These are phyloP conservation scores for Trichogramma pretiosum DNA, from an alignment of 1,140 invertebrate genomes.

Conservation along the genomic window DNA sequence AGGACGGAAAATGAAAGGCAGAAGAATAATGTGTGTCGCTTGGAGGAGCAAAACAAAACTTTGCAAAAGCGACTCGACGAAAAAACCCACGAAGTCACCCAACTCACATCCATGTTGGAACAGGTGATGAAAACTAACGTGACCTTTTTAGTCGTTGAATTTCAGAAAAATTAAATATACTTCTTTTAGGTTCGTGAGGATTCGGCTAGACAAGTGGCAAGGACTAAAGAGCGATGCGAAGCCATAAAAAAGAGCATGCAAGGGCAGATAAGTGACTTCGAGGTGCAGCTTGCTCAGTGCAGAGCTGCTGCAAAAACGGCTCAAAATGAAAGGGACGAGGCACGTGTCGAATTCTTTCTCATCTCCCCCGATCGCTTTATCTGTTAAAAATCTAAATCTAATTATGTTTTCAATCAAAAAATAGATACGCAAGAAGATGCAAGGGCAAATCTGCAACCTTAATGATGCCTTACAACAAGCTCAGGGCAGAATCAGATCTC, in stretches of 20 bases:
- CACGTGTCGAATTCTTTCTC: no score
- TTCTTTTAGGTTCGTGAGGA: slow-evolving; percentile 52
- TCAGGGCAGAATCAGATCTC: slow-evolving; percentile 52
- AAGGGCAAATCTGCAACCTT: slow-evolving; percentile 56
- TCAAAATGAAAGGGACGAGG: slow-evolving; percentile 59
- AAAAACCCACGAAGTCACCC: slow-evolving; percentile 45
- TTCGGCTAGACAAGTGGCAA: slow-evolving; percentile 58
- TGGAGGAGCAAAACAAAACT: slow-evolving; percentile 32
- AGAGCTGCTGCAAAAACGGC: slow-evolving; percentile 53
- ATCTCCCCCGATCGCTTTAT: not conserved
- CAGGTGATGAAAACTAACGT: slow-evolving; percentile 27
- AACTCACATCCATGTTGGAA: slow-evolving; percentile 58
- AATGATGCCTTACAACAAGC: slow-evolving; percentile 61
- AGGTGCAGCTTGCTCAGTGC: slow-evolving; percentile 54
- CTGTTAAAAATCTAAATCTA: slow-evolving; percentile 13
- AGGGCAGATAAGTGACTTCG: slow-evolving; percentile 55
- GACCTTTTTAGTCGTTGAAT: not conserved
- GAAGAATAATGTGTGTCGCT: slow-evolving; percentile 37
- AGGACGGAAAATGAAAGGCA: slow-evolving; percentile 46
- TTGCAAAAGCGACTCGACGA: slow-evolving; percentile 36
- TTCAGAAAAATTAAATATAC: not conserved
- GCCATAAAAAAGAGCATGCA: slow-evolving; percentile 51
- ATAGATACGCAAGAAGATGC: slow-evolving; percentile 57
- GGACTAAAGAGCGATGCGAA: slow-evolving; percentile 60
- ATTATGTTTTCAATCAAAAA: slow-evolving; percentile 2